Evolutionary conservation across 2,797 vertebrate genomes (phyloP).

Genomic region (Glossophaga mutica): DNA sequence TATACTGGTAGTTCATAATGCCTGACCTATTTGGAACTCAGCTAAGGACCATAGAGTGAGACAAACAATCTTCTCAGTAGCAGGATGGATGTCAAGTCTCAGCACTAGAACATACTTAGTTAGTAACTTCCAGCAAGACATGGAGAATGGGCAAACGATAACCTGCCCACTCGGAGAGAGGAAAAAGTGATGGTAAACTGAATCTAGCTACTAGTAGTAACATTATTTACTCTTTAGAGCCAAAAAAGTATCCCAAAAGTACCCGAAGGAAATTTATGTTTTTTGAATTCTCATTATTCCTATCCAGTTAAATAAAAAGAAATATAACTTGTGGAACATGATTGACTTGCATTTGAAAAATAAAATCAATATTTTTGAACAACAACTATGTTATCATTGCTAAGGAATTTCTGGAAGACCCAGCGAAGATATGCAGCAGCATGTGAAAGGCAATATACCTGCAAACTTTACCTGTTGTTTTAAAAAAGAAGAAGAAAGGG

Average conservation of each 20-base stretch:
- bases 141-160: neutral
- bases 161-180: neutral
- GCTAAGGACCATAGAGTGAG: neutral
- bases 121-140: neutral
- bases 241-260: neutral
- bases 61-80: neutral
- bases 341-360: neutral
- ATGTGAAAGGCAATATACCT: constrained; percentile 1
- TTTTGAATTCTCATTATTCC: neutral
- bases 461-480: neutral
- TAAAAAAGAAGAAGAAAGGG: neutral
- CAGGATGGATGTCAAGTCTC: neutral
- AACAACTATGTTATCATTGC: neutral
- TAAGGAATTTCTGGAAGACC: constrained; percentile 8
- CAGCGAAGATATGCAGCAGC: neutral
- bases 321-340: neutral
- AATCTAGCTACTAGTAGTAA: neutral
- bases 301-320: neutral
- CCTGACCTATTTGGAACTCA: neutral
- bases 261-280: neutral
- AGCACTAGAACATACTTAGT: neutral
- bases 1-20: neutral
- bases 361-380: neutral
- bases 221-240: neutral
- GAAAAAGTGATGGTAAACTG: neutral